phyloP scores from a whole-genome alignment of 1,140 invertebrate genomes.

The Dolichoris vasculosae region DNA sequence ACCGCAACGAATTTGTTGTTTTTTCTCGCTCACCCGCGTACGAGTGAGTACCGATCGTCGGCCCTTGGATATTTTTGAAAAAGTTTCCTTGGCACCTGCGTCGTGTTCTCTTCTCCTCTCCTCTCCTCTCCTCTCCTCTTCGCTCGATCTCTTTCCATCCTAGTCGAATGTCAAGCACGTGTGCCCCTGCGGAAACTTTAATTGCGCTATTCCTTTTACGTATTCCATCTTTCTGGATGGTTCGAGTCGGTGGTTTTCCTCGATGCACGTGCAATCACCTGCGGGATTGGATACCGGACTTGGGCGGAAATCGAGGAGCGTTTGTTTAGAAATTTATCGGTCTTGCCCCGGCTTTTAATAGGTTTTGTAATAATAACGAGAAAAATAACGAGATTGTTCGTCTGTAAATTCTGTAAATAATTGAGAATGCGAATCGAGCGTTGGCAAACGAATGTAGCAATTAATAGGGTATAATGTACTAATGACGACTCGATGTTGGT shows the following conservation, averaged over 20 bases:
- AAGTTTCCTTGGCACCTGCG: background rate
- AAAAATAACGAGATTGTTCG: background rate
- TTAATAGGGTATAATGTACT: background rate
- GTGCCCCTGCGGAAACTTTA: slow-evolving; percentile 12
- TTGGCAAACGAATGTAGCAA: background rate
- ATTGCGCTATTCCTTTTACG: slow-evolving; percentile 16
- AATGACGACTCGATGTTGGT: background rate
- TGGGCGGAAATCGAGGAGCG: background rate
- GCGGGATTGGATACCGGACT: slow-evolving; percentile 1
- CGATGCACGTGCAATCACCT: slow-evolving; percentile 30
- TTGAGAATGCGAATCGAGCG: background rate
- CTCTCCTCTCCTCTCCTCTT: no score
- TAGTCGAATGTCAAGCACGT: slow-evolving; percentile 28
- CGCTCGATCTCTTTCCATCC: no score
- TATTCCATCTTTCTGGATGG: slow-evolving; percentile 26
- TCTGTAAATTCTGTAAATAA: background rate
- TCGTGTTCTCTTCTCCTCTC: background rate
- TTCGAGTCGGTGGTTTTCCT: background rate
- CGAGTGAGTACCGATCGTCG: background rate
- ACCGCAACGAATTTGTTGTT: background rate
- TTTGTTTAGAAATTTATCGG: background rate
- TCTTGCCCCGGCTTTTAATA: background rate
- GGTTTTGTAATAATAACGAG: background rate
- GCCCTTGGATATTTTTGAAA: no score
- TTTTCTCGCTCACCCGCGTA: background rate